Conservation (phyloP, 2,888 invertebrate genomes). For the Gnatocerus cornutus region DNA sequence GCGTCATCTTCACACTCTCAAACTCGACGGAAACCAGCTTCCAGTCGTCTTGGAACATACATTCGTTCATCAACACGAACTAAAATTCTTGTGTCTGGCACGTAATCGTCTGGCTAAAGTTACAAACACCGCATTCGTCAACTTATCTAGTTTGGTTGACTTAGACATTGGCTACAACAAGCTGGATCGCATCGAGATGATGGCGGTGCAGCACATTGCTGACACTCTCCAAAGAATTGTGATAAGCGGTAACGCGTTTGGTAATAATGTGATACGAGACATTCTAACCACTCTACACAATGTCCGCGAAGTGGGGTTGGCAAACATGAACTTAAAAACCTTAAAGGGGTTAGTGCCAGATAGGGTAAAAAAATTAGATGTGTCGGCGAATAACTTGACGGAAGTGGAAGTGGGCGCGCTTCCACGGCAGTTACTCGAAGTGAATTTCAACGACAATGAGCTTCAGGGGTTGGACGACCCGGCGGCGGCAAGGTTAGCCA, state of each 20-base stretch:
- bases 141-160: slow-evolving; percentile 79
- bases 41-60: slow-evolving; percentile 84
- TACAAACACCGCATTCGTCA: slow-evolving; percentile 82
- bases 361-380: slow-evolving; percentile 79
- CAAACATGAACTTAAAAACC: slow-evolving; percentile 74
- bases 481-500: slow-evolving; percentile 75
- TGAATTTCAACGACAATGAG: slow-evolving; percentile 85
- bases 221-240: slow-evolving; percentile 78
- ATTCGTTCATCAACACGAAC: slow-evolving; percentile 74
- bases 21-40: slow-evolving; percentile 84
- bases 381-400: slow-evolving; percentile 82
- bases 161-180: slow-evolving; percentile 86
- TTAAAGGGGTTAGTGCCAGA: slow-evolving; percentile 75
- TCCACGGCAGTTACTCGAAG: slow-evolving; percentile 75
- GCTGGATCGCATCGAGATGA: slow-evolving; percentile 79
- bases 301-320: slow-evolving; percentile 75
- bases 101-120: slow-evolving; percentile 84
- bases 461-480: slow-evolving; percentile 77
- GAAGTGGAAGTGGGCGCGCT: slow-evolving; percentile 75
- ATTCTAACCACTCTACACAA: slow-evolving; percentile 76
- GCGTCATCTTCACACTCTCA: slow-evolving; percentile 77
- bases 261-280: slow-evolving; percentile 74
- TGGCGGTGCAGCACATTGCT: slow-evolving; percentile 76
- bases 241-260: slow-evolving; percentile 83
- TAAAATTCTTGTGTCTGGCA: slow-evolving; percentile 75